Conservation (phyloP, 2,797 vertebrate genomes). For the Enteromius anoplus region DNA sequence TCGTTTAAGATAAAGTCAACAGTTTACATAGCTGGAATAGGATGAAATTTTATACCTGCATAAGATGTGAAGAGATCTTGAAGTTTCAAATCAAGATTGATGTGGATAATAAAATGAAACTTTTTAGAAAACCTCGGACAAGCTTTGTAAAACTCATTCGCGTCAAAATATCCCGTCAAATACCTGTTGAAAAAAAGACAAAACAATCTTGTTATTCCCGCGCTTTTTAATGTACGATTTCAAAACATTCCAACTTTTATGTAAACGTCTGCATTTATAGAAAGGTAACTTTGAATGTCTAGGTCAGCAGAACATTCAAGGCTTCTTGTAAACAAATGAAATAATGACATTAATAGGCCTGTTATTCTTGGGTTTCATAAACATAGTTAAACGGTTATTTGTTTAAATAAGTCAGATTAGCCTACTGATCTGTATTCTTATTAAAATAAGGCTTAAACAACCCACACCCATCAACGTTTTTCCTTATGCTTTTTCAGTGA, state of each 20-base stretch:
- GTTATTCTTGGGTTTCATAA: background rate
- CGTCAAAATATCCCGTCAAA: background rate
- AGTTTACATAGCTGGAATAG: background rate
- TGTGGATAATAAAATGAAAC: background rate
- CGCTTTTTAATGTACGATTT: background rate
- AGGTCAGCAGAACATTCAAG: background rate
- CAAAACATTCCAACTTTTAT: background rate
- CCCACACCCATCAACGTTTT: background rate
- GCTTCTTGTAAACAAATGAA: background rate
- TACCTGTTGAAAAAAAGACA: background rate
- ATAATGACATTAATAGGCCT: background rate
- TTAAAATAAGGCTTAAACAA: background rate
- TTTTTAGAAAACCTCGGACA: background rate
- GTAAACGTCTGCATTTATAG: background rate
- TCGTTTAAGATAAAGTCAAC: background rate
- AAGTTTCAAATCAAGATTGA: conserved; percentile 5
- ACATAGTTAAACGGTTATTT: background rate
- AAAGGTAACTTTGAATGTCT: background rate
- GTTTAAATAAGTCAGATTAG: background rate
- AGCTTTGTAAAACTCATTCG: conserved; percentile 14
- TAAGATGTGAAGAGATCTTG: conserved; percentile 7
- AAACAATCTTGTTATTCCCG: background rate
- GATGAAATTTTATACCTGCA: background rate
- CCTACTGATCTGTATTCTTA: background rate
- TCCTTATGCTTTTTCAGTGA: background rate